Evolutionary conservation across 2,888 invertebrate species (phyloP), one percentile per base, ranked within the genome.

Genomic region (Neelides folsomi): DNA sequence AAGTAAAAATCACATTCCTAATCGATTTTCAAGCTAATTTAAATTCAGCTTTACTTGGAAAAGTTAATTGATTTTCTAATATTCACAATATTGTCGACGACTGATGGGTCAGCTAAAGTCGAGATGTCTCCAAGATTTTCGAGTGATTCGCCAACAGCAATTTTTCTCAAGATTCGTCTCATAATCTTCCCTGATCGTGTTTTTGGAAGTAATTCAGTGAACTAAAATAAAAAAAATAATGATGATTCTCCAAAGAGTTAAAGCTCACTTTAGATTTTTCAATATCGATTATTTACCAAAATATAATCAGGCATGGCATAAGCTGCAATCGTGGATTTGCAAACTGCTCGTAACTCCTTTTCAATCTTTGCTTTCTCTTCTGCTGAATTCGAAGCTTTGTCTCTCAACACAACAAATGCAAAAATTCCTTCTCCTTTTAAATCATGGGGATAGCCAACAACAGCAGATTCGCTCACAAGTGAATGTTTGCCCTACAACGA

Each of bases 361-460:
- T 34, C 55, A 8, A 63, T 41, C 34, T 18, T 20, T 40, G 47
- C 37, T 7, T 43, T 27, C 13, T 59, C 47, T 15, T 52, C 52
- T 12, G 48, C 27, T 27, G 47, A 38, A 18, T 50, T 47, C 6
- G 50, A 49, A 3, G 63, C 50, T 60, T 52, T 56, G 46, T 67
- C 61, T 56, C 67, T 67, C 16, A 68, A 55, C 2, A 66, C 63
- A 6, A 68, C 65, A 66, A 68, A 75, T 20, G 74, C 73, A 66
- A 71, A 74, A 27, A 75, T 67, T n/a, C 71, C 73, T 68, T 76
- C 73, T 45, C 75, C 75, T 65, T 75, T 75, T 34, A 75, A 64
- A 2, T 70, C 69, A 67, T 75, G 74, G 3, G 75, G 74, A 58
- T 62, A 71, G 10, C 75, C 75, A 13, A 75, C 73, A 6, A 74